Evolutionary conservation across 2,797 vertebrate genomes (phyloP).

Genomic region (Falco concolor): DNA sequence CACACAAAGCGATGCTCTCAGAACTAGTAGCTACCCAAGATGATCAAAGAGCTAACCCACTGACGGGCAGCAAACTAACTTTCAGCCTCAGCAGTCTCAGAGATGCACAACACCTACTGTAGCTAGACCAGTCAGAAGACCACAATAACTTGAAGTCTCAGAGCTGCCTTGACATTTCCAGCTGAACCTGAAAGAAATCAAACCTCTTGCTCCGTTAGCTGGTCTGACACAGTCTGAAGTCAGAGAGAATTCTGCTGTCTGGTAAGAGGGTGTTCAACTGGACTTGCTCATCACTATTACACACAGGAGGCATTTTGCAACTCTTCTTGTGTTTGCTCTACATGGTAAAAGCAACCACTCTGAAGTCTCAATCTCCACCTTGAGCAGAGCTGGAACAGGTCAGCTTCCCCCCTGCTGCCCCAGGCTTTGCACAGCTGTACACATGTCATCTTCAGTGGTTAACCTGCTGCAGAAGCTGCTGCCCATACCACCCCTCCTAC

Average conservation of each 20-base stretch:
- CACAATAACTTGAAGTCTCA: not conserved
- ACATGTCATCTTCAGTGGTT: not conserved
- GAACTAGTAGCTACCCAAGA: accelerated
- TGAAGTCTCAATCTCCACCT: not conserved
- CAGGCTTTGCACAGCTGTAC: not conserved
- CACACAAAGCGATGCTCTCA: not conserved
- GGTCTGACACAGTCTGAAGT: not conserved
- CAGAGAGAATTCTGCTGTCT: not conserved
- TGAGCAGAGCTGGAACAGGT: not conserved
- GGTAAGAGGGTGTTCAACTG: too few species aligned
- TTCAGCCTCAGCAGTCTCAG: not conserved
- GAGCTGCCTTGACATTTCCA: not conserved
- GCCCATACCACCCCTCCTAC: not conserved
- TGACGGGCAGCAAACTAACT: not conserved
- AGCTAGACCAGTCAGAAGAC: not conserved
- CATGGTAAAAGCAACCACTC: not conserved
- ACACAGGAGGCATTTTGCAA: not conserved
- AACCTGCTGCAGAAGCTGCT: not conserved
- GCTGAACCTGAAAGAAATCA: not conserved
- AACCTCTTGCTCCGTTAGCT: not conserved
- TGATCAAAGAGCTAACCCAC: not conserved
- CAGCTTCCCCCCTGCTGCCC: not conserved
- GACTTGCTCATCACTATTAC: not conserved
- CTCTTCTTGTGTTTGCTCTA: not conserved
- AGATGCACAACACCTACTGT: not conserved